Evolutionary conservation across 2,888 invertebrate species (phyloP).

Genomic region (Chymomyza fuscimana): DNA sequence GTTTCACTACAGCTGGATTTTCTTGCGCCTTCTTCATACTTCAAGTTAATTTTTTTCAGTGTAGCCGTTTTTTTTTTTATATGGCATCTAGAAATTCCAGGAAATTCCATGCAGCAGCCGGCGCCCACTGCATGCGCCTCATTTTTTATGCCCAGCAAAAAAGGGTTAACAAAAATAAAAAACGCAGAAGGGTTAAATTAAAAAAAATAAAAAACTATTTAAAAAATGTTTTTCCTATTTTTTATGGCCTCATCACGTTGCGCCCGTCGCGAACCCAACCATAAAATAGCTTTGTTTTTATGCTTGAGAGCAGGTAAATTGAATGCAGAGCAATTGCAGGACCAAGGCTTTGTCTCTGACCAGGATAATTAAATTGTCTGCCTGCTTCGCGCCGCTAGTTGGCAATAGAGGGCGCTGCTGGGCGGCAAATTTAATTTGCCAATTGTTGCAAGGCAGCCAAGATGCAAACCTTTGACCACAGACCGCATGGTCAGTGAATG

Average conservation of each 20-base stretch:
- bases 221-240: slow-evolving; percentile 1
- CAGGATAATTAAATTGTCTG: not conserved
- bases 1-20: too few relatives aligned
- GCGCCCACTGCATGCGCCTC: slow-evolving; percentile 2
- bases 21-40: too few relatives aligned
- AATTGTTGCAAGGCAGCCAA: not conserved
- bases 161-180: not conserved
- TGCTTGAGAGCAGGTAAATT: not conserved
- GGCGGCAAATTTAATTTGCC: not conserved
- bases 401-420: not conserved
- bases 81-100: not conserved
- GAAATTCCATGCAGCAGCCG: slow-evolving; percentile 3
- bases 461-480: not conserved
- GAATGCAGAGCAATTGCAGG: not conserved
- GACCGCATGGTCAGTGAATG: not conserved
- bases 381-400: not conserved
- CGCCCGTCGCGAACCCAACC: not conserved
- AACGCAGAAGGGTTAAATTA: not conserved
- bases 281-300: not conserved
- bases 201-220: not conserved
- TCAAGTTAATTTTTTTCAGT: not conserved
- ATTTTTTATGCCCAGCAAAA: not conserved
- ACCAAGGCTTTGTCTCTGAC: not conserved
- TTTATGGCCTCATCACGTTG: not conserved
- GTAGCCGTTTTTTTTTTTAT: not conserved